Evolutionary conservation across 2,888 invertebrate genomes (phyloP).

Genomic region (Lottia gigantea): DNA sequence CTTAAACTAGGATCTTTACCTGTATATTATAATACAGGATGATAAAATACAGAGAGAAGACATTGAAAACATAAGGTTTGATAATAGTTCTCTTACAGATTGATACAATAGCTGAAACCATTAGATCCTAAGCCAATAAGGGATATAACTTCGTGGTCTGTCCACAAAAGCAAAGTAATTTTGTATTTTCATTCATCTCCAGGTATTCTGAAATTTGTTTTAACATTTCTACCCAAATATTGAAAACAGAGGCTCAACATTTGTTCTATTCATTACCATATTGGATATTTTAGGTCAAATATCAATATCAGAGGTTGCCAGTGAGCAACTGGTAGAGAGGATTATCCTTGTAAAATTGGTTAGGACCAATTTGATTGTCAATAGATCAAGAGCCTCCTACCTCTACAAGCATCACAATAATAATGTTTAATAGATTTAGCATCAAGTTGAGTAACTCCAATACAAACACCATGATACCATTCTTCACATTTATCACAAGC

Average conservation of each 20-base stretch:
- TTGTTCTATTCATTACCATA: too few species aligned
- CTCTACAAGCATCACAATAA: slow-evolving; percentile 79
- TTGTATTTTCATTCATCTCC: too few species aligned
- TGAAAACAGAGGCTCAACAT: too few species aligned
- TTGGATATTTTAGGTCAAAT: too few species aligned
- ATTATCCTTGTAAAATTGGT: not conserved
- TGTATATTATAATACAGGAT: slow-evolving; percentile 29
- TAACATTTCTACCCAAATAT: too few species aligned
- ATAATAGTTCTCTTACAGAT: not conserved
- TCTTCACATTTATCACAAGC: slow-evolving; percentile 97
- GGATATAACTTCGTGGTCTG: too few species aligned
- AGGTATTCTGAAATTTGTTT: too few species aligned
- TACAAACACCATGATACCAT: slow-evolving; percentile 99
- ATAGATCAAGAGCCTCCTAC: slow-evolving; percentile 38
- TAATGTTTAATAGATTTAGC: slow-evolving; percentile 94
- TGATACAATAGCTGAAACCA: too few species aligned
- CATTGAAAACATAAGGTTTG: not conserved
- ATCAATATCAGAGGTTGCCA: too few species aligned
- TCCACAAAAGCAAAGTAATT: too few species aligned
- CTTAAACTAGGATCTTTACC: slow-evolving; percentile 57
- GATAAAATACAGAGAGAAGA: not conserved
- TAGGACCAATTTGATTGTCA: not conserved
- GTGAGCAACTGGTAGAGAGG: not conserved
- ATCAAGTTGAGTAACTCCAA: slow-evolving; percentile 91
- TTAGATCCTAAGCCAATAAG: too few species aligned